A percentile compares a stretch with the other conserved stretches of the same genome.
phyloP scores from a whole-genome alignment of 2,797 vertebrate genomes.

The Lophura swinhoii region DNA sequence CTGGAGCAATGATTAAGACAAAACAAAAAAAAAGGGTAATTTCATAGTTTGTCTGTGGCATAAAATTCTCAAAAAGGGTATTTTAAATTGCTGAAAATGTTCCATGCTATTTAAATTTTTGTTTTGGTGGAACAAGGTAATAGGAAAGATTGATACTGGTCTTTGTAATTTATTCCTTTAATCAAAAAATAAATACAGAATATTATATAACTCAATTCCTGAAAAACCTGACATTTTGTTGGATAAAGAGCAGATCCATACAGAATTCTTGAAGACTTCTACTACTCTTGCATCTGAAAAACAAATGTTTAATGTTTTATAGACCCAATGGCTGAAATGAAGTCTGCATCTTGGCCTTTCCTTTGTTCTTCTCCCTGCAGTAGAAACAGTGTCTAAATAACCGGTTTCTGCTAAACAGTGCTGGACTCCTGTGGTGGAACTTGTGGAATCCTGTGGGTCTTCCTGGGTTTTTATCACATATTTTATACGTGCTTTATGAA shows the following conservation, averaged over 20 bases:
- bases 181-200: slow-evolving; percentile 33
- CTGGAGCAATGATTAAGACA: slow-evolving; percentile 20
- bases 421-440: slow-evolving; percentile 9
- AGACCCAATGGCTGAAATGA: background rate
- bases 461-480: background rate
- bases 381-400: slow-evolving; percentile 8
- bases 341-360: background rate
- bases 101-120: slow-evolving; percentile 3
- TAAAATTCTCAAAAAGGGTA: slow-evolving; percentile 22
- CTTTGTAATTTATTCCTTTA: slow-evolving; percentile 47
- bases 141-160: slow-evolving; percentile 27
- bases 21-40: slow-evolving; percentile 19
- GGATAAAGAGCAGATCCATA: background rate
- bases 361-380: background rate
- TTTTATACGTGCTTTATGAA: slow-evolving; percentile 29
- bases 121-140: slow-evolving; percentile 25
- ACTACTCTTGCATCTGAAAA: background rate
- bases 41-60: slow-evolving; percentile 57
- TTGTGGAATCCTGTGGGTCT: slow-evolving; percentile 16
- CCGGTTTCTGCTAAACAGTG: background rate
- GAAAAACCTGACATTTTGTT: background rate
- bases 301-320: slow-evolving; percentile 27
- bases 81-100: slow-evolving; percentile 38
- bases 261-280: background rate
- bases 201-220: background rate